Base-by-base conservation (phyloP, 1,140 invertebrate species). In the Eumaeus atala region DNA sequence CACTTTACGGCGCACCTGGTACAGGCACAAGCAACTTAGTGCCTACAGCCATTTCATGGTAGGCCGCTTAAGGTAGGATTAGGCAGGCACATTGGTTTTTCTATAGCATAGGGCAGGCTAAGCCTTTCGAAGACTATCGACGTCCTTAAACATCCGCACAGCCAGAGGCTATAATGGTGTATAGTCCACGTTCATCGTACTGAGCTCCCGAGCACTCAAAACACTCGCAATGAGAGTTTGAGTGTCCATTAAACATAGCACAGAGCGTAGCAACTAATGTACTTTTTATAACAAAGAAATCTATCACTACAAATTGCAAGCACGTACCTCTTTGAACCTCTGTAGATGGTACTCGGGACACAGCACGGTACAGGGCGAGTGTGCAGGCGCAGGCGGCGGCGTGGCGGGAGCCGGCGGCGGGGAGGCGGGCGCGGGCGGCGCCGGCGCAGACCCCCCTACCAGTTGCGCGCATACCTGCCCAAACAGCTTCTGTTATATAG, bases 1-100 rank as follows among this genome's bases (percentile, higher is more conserved):
- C 51, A 85, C 82, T 56, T 85, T 85, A 14, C 82, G 80, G 9
- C 80, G 67, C 0, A 85, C 82, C 82, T 85, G 59, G n/a, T 51
- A 62, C 10, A 35, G 10, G 44, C 14, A 57, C 12, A 35, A n/a
- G 3, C n/a, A 17, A 48, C 0, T 28, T 11, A 21, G n/a, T 17
- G 8, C 21, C n/a, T n/a, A n/a, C n/a, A n/a, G n/a, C n/a, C n/a
- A n/a, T n/a, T n/a, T n/a, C n/a, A n/a, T n/a, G n/a, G n/a, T n/a
- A n/a, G n/a, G n/a, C n/a, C n/a, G n/a, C n/a, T n/a, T n/a, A n/a
- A n/a, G n/a, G n/a, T n/a, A n/a, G n/a, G n/a, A n/a, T n/a, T n/a
- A n/a, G n/a, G n/a, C n/a, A n/a, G n/a, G n/a, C n/a, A n/a, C n/a
- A n/a, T n/a, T n/a, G n/a, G n/a, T n/a, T n/a, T n/a, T n/a, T n/a